Percentiles rank a stretch among this genome's conserved stretches.
phyloP scores from a whole-genome alignment of 2,797 vertebrate genomes.

The Antrozous pallidus region DNA sequence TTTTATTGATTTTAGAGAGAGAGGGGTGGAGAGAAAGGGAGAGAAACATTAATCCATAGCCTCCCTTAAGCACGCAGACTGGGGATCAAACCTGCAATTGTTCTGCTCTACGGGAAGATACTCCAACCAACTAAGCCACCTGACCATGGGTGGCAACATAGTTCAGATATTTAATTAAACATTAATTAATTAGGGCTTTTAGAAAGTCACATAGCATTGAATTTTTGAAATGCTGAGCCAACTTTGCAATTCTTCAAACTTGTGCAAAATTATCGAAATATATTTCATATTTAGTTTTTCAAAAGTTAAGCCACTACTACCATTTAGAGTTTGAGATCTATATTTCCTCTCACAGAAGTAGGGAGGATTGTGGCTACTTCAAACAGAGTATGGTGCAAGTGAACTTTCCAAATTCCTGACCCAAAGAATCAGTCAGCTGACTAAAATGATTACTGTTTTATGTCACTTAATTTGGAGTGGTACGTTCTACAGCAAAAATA shows the following conservation, averaged over 20 bases:
- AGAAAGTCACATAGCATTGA: not conserved
- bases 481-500: not conserved
- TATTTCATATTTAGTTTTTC: not conserved
- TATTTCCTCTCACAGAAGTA: not conserved
- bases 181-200: not conserved
- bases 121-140: not conserved
- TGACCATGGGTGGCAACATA: not conserved
- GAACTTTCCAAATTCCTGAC: constrained; percentile 28
- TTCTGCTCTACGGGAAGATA: not conserved
- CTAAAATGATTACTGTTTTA: constrained; percentile 8
- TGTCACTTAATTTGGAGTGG: constrained; percentile 2
- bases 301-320: not conserved
- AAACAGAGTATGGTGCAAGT: not conserved
- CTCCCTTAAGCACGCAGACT: not conserved
- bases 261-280: not conserved
- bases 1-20: not conserved
- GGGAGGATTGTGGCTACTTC: not conserved
- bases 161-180: constrained; percentile 22
- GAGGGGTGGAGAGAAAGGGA: not conserved
- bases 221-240: not conserved
- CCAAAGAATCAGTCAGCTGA: not conserved
- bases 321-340: not conserved
- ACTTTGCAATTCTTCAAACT: not conserved
- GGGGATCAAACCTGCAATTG: not conserved
- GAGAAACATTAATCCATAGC: not conserved